Percentiles rank a stretch among this genome's conserved stretches.
These are phyloP conservation scores for Prunella strophiata DNA, from an alignment of 2,797 vertebrate genomes.

Conservation along the genomic window DNA sequence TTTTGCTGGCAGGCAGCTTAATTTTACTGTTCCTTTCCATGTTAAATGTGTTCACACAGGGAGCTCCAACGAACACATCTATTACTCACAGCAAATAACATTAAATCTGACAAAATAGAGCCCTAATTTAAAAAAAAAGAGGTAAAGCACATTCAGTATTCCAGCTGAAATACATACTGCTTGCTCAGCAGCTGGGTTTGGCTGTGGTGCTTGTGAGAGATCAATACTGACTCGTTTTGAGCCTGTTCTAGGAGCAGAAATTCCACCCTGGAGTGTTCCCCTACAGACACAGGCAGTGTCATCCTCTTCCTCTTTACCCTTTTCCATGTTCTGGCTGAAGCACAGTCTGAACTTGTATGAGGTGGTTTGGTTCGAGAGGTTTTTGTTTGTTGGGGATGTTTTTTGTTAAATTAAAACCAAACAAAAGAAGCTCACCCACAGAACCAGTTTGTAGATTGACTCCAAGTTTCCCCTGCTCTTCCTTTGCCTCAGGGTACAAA, in stretches of 20 bases:
- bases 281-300: neutral
- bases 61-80: neutral
- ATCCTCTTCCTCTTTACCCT: neutral
- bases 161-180: neutral
- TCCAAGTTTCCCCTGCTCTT: neutral
- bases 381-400: neutral
- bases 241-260: neutral
- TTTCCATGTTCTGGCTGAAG: neutral
- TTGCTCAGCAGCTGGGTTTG: neutral
- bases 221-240: neutral
- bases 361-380: neutral
- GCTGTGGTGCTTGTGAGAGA: neutral
- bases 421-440: neutral
- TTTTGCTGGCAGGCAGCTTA: neutral
- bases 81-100: neutral
- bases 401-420: neutral
- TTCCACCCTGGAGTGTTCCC: neutral
- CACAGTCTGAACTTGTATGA: neutral
- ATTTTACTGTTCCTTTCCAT: neutral
- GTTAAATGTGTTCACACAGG: neutral
- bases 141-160: neutral
- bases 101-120: neutral
- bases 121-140: neutral
- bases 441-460: neutral
- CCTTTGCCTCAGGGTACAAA: constrained; percentile 88